phyloP scores from a whole-genome alignment of 1,140 invertebrate genomes.

The Yoshiicerus persimilis region DNA sequence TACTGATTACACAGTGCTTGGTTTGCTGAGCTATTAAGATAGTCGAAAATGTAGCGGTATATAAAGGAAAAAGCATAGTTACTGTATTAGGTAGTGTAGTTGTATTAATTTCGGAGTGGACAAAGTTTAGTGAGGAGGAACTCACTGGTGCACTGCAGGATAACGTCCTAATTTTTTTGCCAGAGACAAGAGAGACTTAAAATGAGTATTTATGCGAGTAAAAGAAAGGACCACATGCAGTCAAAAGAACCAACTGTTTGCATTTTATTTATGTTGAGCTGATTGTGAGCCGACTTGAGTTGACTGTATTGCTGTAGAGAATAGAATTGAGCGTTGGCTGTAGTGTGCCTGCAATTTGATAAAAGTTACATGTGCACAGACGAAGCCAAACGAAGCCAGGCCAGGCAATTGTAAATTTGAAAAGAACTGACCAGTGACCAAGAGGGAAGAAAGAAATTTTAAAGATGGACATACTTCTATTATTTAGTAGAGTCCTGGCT shows the following conservation, averaged over 20 bases:
- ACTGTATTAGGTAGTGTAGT: not conserved
- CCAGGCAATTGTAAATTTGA: not conserved
- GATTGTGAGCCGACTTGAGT: not conserved
- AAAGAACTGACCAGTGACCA: not conserved
- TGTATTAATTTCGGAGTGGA: not conserved
- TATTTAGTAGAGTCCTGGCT: not conserved
- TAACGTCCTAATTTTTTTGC: conserved; percentile 23
- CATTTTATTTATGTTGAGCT: conserved; percentile 18
- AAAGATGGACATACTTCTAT: not conserved
- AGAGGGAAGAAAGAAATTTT: not conserved
- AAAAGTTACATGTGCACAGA: too few relatives aligned
- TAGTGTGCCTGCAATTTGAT: not conserved
- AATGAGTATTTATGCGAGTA: conserved; percentile 24
- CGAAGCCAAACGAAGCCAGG: not conserved
- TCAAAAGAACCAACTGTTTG: not conserved
- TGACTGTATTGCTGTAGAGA: not conserved
- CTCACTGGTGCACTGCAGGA: not conserved
- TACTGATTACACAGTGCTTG: not conserved
- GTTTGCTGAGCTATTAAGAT: not conserved
- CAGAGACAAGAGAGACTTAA: conserved; percentile 16
- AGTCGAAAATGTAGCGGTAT: too few relatives aligned
- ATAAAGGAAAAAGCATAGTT: not conserved
- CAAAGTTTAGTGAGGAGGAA: not conserved
- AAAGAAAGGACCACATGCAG: conserved; percentile 25
- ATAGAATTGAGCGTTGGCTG: not conserved